phyloP scores from a whole-genome alignment of 2,888 invertebrate genomes.

The Xestia sexstrigata region DNA sequence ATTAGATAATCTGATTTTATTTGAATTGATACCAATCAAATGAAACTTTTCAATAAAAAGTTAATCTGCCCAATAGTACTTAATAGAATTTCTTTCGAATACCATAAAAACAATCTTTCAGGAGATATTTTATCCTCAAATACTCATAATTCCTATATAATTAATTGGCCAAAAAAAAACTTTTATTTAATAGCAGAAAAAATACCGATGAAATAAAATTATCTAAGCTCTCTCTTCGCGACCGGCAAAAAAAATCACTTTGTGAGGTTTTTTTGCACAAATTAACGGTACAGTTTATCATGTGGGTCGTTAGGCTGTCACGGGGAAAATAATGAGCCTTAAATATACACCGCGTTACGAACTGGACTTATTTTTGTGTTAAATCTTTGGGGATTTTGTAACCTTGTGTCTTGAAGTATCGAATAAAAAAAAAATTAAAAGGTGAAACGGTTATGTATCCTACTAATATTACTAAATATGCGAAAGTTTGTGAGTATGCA shows the following conservation, averaged over 20 bases:
- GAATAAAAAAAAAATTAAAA: no score
- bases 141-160: constrained; percentile 39
- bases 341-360: constrained; percentile 54
- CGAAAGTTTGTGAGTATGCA: no score
- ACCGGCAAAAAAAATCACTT: constrained; percentile 55
- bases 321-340: constrained; percentile 63
- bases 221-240: constrained; percentile 38
- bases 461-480: no score
- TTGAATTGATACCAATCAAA: constrained; percentile 2
- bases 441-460: no score
- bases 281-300: constrained; percentile 71
- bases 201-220: constrained; percentile 49
- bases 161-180: constrained; percentile 32
- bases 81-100: constrained; percentile 22
- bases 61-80: constrained; percentile 13
- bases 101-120: constrained; percentile 16
- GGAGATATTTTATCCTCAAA: constrained; percentile 14
- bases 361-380: constrained; percentile 40
- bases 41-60: constrained; percentile 2
- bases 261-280: constrained; percentile 58
- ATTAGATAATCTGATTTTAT: background rate
- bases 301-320: constrained; percentile 70
- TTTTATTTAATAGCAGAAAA: constrained; percentile 38
- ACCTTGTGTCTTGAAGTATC: background rate
- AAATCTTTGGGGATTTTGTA: constrained; percentile 31